Base-by-base conservation (phyloP, 2,888 invertebrate genomes). In the Drosophila subquinaria region DNA sequence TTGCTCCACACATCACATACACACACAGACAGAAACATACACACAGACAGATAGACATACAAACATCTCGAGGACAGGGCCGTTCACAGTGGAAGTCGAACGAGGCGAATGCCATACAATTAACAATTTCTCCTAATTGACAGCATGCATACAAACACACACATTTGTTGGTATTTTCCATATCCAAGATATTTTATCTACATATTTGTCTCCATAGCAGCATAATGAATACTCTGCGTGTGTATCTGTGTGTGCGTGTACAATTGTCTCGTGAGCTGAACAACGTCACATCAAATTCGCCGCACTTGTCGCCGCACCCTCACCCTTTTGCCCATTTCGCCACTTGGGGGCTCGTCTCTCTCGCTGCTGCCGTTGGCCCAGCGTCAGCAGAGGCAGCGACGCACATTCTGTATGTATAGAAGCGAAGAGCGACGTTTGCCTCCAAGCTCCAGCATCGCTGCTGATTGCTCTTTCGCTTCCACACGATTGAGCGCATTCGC, bases 331-430 rank as follows among this genome's bases (percentile, higher is more conserved):
- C 45, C 52, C 55, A 76, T 52, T 78, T 75, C 52, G 56, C 48
- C 48, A 64, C 69, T 87, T 80, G 86, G 84, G 88, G 84, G 84
- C 84, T 85, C 84, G 84, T 88, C 84, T 70, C 69, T 73, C 43
- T 62, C 63, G 52, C 17, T 47, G 50, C 17, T 35, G 61, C 40
- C 23, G 43, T 59, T 63, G 27, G 77, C 35, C 62, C 61, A 79
- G 45, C 68, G 63, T 48, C 33, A 60, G 56, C 67, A 70, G 69
- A 56, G 47, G 53, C 79, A 63, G 73, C 78, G 67, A 71, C 73
- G 72, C 77, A 66, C 65, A 69, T 55, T 43, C 59, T 53, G 40
- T 43, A 30, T 38, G 30, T 30, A 64, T 42, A 68, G 17, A 23
- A 57, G 50, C 43, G 20, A 79, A 82, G 79, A 78, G 81, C 71